These are phyloP conservation scores for Carlito syrichta DNA, from an alignment of 2,113 vertebrate species.

Conservation along the genomic window DNA sequence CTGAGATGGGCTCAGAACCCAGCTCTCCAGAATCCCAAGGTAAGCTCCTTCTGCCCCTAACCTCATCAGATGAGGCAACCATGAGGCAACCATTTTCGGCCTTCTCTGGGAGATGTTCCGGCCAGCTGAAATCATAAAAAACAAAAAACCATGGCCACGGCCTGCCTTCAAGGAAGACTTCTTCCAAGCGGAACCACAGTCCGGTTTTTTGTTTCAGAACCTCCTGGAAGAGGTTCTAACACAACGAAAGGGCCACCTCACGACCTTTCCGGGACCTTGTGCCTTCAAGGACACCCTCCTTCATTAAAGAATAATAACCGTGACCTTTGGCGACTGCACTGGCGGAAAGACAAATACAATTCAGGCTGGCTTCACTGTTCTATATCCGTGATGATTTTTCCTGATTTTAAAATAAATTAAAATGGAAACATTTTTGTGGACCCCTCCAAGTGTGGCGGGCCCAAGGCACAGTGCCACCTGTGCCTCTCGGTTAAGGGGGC, in stretches of 20 bases:
- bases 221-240: too few relatives aligned
- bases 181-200: too few relatives aligned
- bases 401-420: not conserved
- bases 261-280: accelerated
- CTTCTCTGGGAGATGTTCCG: not conserved
- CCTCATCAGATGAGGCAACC: accelerated
- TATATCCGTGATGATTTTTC: not conserved
- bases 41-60: not conserved
- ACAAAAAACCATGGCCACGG: too few relatives aligned
- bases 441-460: too few relatives aligned
- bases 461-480: accelerated
- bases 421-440: not conserved
- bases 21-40: not conserved
- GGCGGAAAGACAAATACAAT: not conserved
- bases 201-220: not conserved
- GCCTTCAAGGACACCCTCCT: not conserved
- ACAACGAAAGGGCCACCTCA: too few relatives aligned
- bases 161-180: not conserved
- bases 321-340: accelerated
- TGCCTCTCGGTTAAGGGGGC: accelerated
- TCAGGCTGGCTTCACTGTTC: not conserved
- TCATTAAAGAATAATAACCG: not conserved
- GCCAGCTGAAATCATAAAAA: too few relatives aligned
- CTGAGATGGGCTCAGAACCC: not conserved
- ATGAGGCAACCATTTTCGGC: accelerated